Evolutionary conservation across 2,888 invertebrate species (phyloP).

Genomic region (Oscheius onirici): DNA sequence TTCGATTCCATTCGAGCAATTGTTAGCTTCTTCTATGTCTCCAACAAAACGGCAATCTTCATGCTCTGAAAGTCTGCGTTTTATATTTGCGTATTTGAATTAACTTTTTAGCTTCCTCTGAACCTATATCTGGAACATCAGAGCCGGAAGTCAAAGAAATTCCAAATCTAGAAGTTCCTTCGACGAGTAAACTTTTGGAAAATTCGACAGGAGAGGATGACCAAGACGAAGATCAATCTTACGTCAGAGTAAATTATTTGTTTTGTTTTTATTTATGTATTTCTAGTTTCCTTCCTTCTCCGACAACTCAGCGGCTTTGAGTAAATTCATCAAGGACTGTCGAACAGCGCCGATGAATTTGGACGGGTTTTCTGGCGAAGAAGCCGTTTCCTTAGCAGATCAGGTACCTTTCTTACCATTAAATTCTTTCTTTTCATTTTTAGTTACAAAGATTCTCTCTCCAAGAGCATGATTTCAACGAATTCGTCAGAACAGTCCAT

Average conservation of each 20-base stretch:
- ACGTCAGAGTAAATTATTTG: neutral
- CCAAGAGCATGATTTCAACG: constrained; percentile 10
- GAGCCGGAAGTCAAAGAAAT: neutral
- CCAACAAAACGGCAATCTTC: neutral
- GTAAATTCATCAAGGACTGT: constrained; percentile 17
- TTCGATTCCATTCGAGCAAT: constrained; percentile 17
- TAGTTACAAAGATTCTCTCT: constrained; percentile 10
- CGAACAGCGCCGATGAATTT: constrained; percentile 10
- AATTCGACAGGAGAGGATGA: neutral
- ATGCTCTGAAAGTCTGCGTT: neutral
- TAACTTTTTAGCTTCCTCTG: neutral
- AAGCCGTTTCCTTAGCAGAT: neutral
- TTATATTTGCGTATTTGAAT: neutral
- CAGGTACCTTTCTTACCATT: neutral
- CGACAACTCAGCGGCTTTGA: neutral
- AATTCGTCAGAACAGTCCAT: constrained; percentile 7
- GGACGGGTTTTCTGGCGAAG: constrained; percentile 10
- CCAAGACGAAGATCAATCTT: neutral
- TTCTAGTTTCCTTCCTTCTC: neutral
- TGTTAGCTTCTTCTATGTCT: neutral
- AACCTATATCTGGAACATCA: neutral
- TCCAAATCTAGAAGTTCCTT: neutral
- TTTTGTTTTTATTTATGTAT: neutral
- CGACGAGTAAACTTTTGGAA: neutral
- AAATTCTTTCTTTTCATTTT: neutral